phyloP scores from a whole-genome alignment of 2,113 vertebrate genomes.

The Campylorhamphus procurvoides region DNA sequence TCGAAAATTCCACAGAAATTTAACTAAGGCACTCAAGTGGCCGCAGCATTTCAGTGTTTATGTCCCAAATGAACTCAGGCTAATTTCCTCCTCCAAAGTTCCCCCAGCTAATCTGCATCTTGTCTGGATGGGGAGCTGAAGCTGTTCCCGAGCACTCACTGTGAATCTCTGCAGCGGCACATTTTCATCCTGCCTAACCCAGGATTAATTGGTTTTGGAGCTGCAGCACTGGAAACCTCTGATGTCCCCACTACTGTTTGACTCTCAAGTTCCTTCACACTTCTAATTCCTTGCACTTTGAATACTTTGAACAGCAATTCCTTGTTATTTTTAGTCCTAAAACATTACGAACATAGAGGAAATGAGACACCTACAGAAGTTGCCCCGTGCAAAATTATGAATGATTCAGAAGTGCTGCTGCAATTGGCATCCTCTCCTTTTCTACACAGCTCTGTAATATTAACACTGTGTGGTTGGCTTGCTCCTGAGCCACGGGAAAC shows the following conservation, averaged over 20 bases:
- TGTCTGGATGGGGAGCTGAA: background rate
- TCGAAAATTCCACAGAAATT: accelerated
- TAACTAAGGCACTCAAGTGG: background rate
- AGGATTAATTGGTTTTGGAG: constrained; percentile 26
- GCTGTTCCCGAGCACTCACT: background rate
- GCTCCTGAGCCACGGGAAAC: background rate
- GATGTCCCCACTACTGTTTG: background rate
- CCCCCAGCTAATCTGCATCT: background rate
- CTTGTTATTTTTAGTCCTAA: constrained; percentile 48
- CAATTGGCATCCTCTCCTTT: background rate
- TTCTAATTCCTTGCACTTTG: background rate
- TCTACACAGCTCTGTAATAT: background rate
- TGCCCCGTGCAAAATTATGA: constrained; percentile 42
- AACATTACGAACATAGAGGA: constrained; percentile 23
- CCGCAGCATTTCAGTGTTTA: accelerated
- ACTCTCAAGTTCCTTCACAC: background rate
- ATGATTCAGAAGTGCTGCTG: constrained; percentile 38
- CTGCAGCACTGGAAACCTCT: background rate
- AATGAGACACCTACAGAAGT: constrained; percentile 43
- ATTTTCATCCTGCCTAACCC: background rate
- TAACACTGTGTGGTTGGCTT: background rate
- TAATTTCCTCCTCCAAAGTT: background rate
- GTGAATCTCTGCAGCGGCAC: background rate
- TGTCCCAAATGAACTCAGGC: background rate
- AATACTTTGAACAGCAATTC: constrained; percentile 15